Evolutionary conservation across 2,888 invertebrate genomes (phyloP), one percentile per base, ranked within the genome.

Genomic region (Beris chalybata): DNA sequence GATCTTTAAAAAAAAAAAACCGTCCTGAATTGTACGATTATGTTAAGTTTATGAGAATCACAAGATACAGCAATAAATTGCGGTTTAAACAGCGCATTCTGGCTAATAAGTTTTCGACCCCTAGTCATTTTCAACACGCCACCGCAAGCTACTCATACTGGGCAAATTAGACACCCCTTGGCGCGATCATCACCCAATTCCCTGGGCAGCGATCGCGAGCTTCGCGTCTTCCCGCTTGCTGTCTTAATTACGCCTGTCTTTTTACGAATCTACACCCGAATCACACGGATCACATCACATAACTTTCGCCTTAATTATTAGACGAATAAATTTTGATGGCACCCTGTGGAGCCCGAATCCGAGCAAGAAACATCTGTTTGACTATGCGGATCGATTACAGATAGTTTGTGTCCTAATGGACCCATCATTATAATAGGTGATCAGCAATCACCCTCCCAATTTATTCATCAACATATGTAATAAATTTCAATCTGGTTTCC

Each of bases 21-120:
- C 13, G 45, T 44, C 22, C 22, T 29, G 29, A 7, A 38, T 38
- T 1, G 38, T 38, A 38, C 5, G 38, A 38, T 38, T 38, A 38
- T 38, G 38, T 38, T 38, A 38, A 38, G 7, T 38, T 38, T 38
- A 38, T 38, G 38, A 9, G 38, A 38, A 38, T 1, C 38, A 7
- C 7, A 7, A 5, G 38, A 38, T 38, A 38, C 31, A 13, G 13
- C 15, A 59, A 59, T 59, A 59, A 59, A 59, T 59, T 59, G 47
- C 31, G 9, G 44, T 30, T 2, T 7, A 59, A 59, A 59, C 48
- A 48, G 38, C 15, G 38, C 48, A 59, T 47, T 32, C 48, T 61
- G 61, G 52, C 61, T 61, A 61, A 61, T 61, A 61, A 61, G 48
- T 61, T 61, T 50, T 30, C 61, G 61, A 38, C 22, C 48, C 50